Evolutionary conservation across 2,888 invertebrate genomes (phyloP).

Genomic region (Mesorhabditis belari): DNA sequence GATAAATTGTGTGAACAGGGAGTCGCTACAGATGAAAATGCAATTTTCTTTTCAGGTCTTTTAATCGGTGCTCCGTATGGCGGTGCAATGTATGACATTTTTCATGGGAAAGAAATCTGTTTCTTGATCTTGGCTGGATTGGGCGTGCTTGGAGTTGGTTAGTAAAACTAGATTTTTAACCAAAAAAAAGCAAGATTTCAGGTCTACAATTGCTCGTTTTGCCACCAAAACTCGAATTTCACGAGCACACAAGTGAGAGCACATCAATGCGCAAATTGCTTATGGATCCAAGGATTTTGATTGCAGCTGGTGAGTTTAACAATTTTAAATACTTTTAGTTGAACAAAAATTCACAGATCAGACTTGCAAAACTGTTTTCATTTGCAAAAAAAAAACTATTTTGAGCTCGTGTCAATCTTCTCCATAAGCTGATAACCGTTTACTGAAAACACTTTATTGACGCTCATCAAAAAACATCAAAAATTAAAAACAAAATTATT

Average conservation of each 20-base stretch:
- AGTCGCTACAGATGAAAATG: neutral
- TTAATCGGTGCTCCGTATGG: neutral
- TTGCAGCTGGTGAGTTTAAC: neutral
- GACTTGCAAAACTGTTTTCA: too few species aligned
- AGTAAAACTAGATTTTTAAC: neutral
- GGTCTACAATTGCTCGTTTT: neutral
- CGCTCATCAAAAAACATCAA: too few species aligned
- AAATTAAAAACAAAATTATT: too few species aligned
- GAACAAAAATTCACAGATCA: too few species aligned
- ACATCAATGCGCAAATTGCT: neutral
- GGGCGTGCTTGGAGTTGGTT: neutral
- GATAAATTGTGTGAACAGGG: neutral
- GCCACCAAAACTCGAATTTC: neutral
- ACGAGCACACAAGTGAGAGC: neutral
- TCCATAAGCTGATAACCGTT: too few species aligned
- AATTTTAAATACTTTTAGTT: neutral
- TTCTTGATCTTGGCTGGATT: neutral
- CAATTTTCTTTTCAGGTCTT: neutral
- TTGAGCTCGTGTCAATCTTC: too few species aligned
- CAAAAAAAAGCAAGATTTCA: too few species aligned
- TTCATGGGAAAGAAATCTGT: neutral
- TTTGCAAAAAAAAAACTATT: too few species aligned
- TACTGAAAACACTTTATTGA: too few species aligned
- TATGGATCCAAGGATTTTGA: neutral
- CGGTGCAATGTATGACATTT: neutral